phyloP scores from a whole-genome alignment of 2,888 invertebrate species.

The Atherix ibis region DNA sequence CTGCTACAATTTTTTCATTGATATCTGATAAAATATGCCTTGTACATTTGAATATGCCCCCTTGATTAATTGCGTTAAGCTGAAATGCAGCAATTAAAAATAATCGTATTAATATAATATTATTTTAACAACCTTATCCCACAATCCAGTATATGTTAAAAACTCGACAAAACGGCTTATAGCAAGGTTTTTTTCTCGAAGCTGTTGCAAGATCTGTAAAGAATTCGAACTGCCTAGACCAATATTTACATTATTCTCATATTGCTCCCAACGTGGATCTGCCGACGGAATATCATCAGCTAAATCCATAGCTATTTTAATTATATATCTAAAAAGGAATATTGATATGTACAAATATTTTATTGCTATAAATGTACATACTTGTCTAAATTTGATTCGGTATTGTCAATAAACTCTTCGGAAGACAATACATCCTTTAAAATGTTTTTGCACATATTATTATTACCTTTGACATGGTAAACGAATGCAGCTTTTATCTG shows the following conservation, averaged over 20 bases:
- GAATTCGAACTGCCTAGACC: conserved; percentile 58
- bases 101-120: not conserved
- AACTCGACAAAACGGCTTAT: conserved; percentile 62
- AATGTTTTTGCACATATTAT: conserved; percentile 30
- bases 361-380: too few relatives aligned
- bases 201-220: conserved; percentile 68
- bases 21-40: conserved; percentile 49
- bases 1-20: conserved; percentile 65
- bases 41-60: conserved; percentile 29
- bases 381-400: conserved; percentile 24
- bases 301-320: conserved; percentile 55
- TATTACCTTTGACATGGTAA: conserved; percentile 49
- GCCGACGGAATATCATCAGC: conserved; percentile 78
- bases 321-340: conserved; percentile 34
- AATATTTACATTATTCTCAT: conserved; percentile 23
- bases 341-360: not conserved
- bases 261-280: conserved; percentile 52
- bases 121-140: conserved; percentile 39
- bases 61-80: conserved; percentile 24
- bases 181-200: conserved; percentile 75
- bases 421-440: conserved; percentile 29
- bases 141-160: conserved; percentile 48
- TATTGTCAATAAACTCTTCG: conserved; percentile 16
- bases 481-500: conserved; percentile 65
- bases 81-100: conserved; percentile 6